Evolutionary conservation across 2,113 vertebrate genomes (phyloP).

Genomic region (Coracopsis vasa): DNA sequence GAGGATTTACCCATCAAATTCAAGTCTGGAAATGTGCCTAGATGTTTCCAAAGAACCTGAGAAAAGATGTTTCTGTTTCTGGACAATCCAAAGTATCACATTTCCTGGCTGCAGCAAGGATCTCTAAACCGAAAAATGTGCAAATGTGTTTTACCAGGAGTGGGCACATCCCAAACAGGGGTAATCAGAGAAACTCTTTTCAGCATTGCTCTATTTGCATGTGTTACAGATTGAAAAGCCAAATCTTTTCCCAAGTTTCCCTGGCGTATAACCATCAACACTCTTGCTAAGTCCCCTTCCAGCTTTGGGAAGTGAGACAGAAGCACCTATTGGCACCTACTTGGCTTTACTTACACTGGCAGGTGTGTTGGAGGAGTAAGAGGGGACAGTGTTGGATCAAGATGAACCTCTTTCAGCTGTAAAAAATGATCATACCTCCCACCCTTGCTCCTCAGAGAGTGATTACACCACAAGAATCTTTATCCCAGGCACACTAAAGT

Average conservation of each 20-base stretch:
- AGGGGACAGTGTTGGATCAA: not conserved
- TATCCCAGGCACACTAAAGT: not conserved
- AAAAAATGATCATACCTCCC: not conserved
- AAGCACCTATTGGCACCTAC: not conserved
- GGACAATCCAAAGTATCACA: constrained; percentile 28
- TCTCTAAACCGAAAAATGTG: not conserved
- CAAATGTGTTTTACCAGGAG: constrained; percentile 2
- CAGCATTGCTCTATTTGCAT: not conserved
- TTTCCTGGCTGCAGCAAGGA: not conserved
- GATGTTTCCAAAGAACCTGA: constrained; percentile 41
- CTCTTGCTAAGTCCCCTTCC: not conserved
- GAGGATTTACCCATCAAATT: not conserved
- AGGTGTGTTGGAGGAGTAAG: not conserved
- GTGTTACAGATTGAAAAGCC: not conserved
- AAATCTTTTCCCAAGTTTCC: not conserved
- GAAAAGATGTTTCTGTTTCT: constrained; percentile 11
- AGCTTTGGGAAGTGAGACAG: not conserved
- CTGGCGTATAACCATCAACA: not conserved
- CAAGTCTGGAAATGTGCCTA: not conserved
- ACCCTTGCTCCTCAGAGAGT: not conserved
- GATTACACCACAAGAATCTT: not conserved
- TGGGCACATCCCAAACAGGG: not conserved
- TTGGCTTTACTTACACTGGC: not conserved
- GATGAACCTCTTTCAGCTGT: not conserved
- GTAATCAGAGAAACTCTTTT: not conserved